Base-by-base conservation (phyloP, 2,888 invertebrate genomes). In the Ryuthela nishihirai region DNA sequence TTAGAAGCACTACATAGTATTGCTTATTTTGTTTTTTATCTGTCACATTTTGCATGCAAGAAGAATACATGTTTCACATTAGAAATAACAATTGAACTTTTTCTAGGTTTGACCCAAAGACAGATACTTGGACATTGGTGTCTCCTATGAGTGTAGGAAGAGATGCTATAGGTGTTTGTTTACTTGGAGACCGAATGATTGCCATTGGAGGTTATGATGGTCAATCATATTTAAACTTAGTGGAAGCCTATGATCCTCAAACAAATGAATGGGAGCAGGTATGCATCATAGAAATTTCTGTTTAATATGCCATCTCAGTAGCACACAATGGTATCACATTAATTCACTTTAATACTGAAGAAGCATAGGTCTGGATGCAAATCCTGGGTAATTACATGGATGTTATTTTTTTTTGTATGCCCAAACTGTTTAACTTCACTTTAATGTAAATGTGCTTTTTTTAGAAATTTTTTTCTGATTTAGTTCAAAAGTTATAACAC, bases 131-230 rank as follows among this genome's bases (percentile, higher is more conserved):
- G 78, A 71, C 72, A 21, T 68, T 68, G 41, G 77, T 77, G 5
- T 73, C 76, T 3, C 67, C 71, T 18, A 77, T 79, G 77, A 73
- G 72, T 55, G 70, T 72, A 2, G 74, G 76, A 23, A 65, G 78
- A 34, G 78, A 78, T 20, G 78, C 78, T 4, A 76, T 78, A 9
- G 78, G 76, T n/a, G 76, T 77, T 58, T 88, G 90, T 68, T 77
- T 89, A 32, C 81, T 94, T 10, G 94, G 90, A 1, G 87, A 89
- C 72, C 79, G 83, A 67, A 78, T 91, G 53, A 82, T 87, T 43
- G 88, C 88, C 34, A 85, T 88, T 20, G 94, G 94, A 20, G 95
- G 95, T 1, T 93, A 89, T 74, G 92, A 94, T 77, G 94, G 94
- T 23, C 85, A 85, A 70, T 84, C 86, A 68, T 93, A 91, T 74